A percentile compares a stretch with the other conserved stretches of the same genome.
These are phyloP conservation scores for Danio rerio DNA, from an alignment of 2,113 vertebrate species.

Conservation along the genomic window GRCz12tu NC_133183.1:54529001-54529500, in stretches of 20 bases:
- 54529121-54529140: conserved; percentile 87
- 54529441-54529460: conserved; percentile 92
- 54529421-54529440: conserved; percentile 86
- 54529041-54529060: not conserved
- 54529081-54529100: not conserved
- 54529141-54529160: conserved; percentile 92
- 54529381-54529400: conserved; percentile 92
- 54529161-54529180: conserved; percentile 94
- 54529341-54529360: conserved; percentile 89
- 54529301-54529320: not conserved
- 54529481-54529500: not conserved
- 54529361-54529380: conserved; percentile 94
- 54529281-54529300: not conserved
- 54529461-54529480: not conserved
- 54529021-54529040: not conserved
- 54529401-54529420: conserved; percentile 96
- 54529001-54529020: conserved; percentile 14
- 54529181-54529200: conserved; percentile 94
- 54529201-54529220: conserved; percentile 90
- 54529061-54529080: not conserved
- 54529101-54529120: not conserved
- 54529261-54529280: conserved; percentile 6
- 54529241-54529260: conserved; percentile 35
- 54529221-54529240: conserved; percentile 15
- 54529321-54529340: not conserved